A percentile compares a stretch with the other conserved stretches of the same genome.
Conservation (phyloP, 2,113 vertebrate genomes). For the Mastomys natalensis region DNA sequence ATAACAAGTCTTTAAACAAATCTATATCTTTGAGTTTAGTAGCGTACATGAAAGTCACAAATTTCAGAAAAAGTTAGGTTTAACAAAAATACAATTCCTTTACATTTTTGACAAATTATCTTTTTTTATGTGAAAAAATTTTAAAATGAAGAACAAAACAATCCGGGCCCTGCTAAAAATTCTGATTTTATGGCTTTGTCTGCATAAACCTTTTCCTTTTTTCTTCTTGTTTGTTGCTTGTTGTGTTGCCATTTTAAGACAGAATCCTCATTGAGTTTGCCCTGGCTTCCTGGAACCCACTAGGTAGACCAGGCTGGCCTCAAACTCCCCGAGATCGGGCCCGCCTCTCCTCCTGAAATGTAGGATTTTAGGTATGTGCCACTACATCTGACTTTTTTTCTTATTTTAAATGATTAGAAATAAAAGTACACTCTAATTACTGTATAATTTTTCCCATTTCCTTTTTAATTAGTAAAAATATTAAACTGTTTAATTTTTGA, state of each 20-base stretch:
- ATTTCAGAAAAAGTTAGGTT: neutral
- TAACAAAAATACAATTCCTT: neutral
- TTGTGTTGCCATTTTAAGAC: neutral
- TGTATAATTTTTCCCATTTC: neutral
- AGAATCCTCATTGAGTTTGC: neutral
- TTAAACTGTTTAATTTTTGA: neutral
- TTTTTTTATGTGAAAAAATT: neutral
- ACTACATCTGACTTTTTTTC: neutral
- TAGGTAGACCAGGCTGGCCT: neutral
- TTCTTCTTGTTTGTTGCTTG: neutral
- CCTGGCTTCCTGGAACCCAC: neutral
- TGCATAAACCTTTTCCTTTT: neutral
- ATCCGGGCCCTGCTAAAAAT: neutral
- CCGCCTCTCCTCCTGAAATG: neutral
- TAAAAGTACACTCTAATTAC: neutral
- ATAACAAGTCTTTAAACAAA: neutral
- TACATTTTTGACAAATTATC: neutral
- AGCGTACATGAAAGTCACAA: too few relatives aligned
- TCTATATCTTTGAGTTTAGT: neutral
- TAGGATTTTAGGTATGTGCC: neutral
- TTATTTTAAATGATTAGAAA: neutral
- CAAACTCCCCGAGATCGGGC: neutral
- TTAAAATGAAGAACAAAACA: neutral
- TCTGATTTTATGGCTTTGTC: neutral
- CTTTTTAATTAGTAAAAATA: neutral